Base-by-base conservation (phyloP, 2,797 vertebrate species). In the Eulemur albifrons region DNA sequence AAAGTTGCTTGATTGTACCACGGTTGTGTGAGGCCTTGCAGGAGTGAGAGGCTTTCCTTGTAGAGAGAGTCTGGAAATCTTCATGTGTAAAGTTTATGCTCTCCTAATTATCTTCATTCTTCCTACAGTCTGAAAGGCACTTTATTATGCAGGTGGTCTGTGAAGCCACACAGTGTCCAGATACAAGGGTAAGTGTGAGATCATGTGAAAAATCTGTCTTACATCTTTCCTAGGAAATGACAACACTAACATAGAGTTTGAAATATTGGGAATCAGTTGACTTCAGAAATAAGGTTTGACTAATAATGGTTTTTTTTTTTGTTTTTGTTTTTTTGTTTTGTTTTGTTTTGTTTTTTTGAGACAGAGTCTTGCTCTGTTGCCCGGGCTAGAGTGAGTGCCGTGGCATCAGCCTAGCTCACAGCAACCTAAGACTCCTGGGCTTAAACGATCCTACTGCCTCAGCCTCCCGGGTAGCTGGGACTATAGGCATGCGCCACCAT, bases 131-230 rank as follows among this genome's bases (percentile, higher is more conserved):
- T 50, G 99, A 99, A 99, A 99, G 99, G 98, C 99, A 99, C 98
- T 99, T 99, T 99, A 99, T 99, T 98, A 99, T 99, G 99, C 99
- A 99, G 98, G 99, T 99, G 93, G 99, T 99, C 67, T 99, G 99
- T 98, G 99, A 99, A 98, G 99, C 99, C 23, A 99, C 99, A 0
- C 99, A 99, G 98, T 99, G 99, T 98, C 99, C 99, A 0, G 99
- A 99, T 97, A 99, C 99, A 50, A 99, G 99, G 98, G 99, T 99
- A 98, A 99, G 99, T 99, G 25, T 83, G 40, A 93, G 7, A 5
- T 54, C 65, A 5, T 40, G 2, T 54, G 54, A 70, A 87, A 93
- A 52, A 69, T 48, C 43, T 76, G 0, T 63, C 11, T 77, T 48
- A 15, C 15, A 1, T 70, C 38, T 90, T 92, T 40, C 23, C 27